These are phyloP conservation scores for Dolichallabes microphthalmus DNA, from an alignment of 2,113 vertebrate genomes.

Conservation along the genomic window DNA sequence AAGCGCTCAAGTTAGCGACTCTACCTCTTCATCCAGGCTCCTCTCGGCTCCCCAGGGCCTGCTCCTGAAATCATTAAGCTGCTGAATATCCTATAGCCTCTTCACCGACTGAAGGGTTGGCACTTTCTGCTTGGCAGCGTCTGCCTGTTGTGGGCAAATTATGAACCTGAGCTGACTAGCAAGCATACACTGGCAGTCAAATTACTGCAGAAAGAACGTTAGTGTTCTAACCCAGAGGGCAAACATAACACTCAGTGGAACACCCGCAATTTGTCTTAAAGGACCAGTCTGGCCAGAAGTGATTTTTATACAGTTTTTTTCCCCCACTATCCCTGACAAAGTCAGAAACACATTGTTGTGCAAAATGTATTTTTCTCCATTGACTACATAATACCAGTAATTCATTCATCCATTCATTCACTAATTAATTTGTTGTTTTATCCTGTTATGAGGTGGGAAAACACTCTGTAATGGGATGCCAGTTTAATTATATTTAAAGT, in stretches of 20 bases:
- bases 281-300: not conserved
- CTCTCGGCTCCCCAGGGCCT: not conserved
- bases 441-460: not conserved
- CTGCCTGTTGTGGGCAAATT: conserved; percentile 24
- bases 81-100: conserved; percentile 17
- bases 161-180: conserved; percentile 20
- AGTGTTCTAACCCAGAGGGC: conserved; percentile 15
- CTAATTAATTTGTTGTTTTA: not conserved
- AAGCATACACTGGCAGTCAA: conserved; percentile 1
- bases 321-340: not conserved
- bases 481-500: not conserved
- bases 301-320: not conserved
- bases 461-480: not conserved
- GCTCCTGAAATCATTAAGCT: conserved; percentile 1
- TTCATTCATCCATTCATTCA: not conserved
- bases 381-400: not conserved
- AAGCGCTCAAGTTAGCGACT: not conserved
- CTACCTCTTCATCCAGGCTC: not conserved
- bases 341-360: not conserved
- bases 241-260: not conserved
- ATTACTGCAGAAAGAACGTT: not conserved
- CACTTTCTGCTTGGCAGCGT: conserved; percentile 15
- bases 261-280: not conserved
- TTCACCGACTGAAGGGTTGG: conserved; percentile 13
- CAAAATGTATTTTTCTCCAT: not conserved